Evolutionary conservation across 2,888 invertebrate genomes (phyloP).

Genomic region (Apamea sordens): DNA sequence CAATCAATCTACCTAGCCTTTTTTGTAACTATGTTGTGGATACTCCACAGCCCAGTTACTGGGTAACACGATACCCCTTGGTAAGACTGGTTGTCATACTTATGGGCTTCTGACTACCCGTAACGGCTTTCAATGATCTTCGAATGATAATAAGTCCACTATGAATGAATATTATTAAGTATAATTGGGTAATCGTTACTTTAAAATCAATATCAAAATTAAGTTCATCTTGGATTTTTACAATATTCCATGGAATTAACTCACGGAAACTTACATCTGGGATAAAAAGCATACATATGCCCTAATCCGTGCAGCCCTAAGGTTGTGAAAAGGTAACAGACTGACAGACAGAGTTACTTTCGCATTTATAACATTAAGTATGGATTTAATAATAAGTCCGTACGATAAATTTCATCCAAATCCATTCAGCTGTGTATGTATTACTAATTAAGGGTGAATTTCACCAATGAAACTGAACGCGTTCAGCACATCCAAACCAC

Average conservation of each 20-base stretch:
- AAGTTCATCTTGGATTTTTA: no score
- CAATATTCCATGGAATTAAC: background rate
- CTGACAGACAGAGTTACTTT: background rate
- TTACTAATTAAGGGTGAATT: background rate
- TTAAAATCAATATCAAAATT: no score
- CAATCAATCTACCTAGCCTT: background rate
- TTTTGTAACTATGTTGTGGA: background rate
- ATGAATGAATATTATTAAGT: no score
- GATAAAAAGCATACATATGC: background rate
- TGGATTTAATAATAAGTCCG: background rate
- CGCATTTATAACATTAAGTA: background rate
- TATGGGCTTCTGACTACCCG: background rate
- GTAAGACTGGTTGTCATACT: background rate
- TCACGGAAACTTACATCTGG: background rate
- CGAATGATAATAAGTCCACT: background rate
- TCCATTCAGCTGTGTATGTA: background rate
- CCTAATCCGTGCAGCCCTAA: background rate
- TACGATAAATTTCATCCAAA: background rate
- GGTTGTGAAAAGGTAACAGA: background rate
- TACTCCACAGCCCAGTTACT: background rate
- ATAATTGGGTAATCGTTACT: no score
- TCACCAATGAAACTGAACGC: background rate
- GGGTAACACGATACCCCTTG: background rate
- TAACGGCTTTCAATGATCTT: background rate
- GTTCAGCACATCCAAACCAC: background rate